These are phyloP conservation scores for Tipula vernalis DNA, from an alignment of 2,888 invertebrate species.

Conservation along the genomic window DNA sequence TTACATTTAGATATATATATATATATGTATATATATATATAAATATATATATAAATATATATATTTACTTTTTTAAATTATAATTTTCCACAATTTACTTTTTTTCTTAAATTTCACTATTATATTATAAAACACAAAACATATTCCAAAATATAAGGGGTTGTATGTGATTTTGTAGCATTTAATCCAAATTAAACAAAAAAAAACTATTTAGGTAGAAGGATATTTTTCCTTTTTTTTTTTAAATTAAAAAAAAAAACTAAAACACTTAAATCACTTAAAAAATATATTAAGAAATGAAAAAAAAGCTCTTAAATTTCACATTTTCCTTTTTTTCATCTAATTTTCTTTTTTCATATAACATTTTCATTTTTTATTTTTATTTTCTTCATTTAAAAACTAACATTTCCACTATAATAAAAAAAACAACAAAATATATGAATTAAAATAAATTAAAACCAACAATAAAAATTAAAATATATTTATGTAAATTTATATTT, in stretches of 20 bases:
- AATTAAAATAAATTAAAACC: neutral
- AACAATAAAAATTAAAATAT: neutral
- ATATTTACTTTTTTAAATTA: neutral
- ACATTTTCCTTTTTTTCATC: constrained; percentile 4
- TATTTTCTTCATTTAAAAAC: neutral
- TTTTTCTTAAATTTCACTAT: constrained; percentile 4
- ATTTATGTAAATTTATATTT: neutral
- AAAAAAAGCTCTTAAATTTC: constrained; percentile 4
- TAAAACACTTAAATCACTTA: neutral
- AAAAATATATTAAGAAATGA: neutral
- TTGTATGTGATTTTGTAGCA: neutral
- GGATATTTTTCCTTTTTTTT: neutral
- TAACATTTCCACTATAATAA: neutral
- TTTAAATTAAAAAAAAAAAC: neutral
- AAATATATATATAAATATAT: neutral
- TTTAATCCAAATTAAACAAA: constrained; percentile 8
- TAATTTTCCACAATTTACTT: neutral
- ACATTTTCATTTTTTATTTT: constrained; percentile 4
- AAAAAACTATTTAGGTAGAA: neutral
- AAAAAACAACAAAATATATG: neutral
- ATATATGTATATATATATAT: neutral
- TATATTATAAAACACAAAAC: constrained; percentile 8
- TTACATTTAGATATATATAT: neutral
- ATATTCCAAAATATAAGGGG: constrained; percentile 6
- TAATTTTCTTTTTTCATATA: neutral